These are phyloP conservation scores for Scartelaos histophorus DNA, from an alignment of 2,113 vertebrate species.

Conservation along the genomic window DNA sequence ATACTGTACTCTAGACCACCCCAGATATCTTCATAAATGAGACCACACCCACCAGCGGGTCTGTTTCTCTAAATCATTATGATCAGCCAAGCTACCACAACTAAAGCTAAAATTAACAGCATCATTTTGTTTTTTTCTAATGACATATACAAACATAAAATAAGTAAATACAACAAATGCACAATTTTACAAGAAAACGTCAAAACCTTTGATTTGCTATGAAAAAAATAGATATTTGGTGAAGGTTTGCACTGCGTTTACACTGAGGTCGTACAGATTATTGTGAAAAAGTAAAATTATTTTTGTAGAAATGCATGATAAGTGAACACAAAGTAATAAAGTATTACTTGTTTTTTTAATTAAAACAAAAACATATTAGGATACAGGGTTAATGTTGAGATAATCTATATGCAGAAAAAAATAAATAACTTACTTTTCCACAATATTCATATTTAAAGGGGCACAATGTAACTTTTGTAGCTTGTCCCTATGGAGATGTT, in stretches of 20 bases:
- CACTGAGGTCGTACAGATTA: background rate
- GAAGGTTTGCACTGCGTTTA: background rate
- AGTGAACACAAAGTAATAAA: background rate
- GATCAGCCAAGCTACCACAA: background rate
- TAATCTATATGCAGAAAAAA: background rate
- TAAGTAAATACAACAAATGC: background rate
- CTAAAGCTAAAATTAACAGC: background rate
- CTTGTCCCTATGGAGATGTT: background rate
- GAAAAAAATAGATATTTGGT: background rate
- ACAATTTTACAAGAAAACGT: background rate
- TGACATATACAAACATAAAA: background rate
- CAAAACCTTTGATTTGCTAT: background rate
- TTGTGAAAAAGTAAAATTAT: background rate
- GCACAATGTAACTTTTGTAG: background rate
- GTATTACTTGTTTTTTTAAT: background rate
- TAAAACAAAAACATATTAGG: background rate
- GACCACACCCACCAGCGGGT: slow-evolving; percentile 28
- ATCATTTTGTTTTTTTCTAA: background rate
- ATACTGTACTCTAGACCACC: slow-evolving; percentile 25
- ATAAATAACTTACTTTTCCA: slow-evolving; percentile 7
- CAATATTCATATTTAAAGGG: background rate
- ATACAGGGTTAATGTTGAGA: too few relatives aligned
- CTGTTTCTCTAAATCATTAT: background rate
- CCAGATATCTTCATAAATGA: slow-evolving; percentile 14
- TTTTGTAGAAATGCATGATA: background rate